phyloP scores from a whole-genome alignment of 92 coral and sea anemone species.

The Actinernus sp. region DNA sequence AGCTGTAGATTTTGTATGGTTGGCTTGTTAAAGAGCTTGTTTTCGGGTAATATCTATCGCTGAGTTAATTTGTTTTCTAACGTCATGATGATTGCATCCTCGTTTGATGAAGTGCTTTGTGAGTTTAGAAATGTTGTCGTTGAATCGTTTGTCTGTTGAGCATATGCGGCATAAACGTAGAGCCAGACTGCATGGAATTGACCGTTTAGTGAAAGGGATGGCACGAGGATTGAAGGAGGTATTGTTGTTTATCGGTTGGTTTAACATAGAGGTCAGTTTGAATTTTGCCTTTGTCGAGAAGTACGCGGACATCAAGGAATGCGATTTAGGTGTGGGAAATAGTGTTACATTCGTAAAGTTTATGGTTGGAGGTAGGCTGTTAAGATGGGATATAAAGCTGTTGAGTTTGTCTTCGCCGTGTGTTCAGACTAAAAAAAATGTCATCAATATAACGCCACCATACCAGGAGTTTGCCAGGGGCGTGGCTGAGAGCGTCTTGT shows the following conservation, averaged over 20 bases:
- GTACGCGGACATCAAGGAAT: conserved; percentile 19
- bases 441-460: neutral
- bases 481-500: no score
- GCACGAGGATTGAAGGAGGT: conserved; percentile 20
- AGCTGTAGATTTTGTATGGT: no score
- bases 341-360: no score
- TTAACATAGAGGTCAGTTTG: conserved; percentile 16
- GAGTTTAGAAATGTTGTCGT: neutral
- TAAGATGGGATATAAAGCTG: neutral
- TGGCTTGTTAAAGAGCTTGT: neutral
- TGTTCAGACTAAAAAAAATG: neutral
- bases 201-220: conserved; percentile 24
- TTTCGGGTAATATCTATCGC: neutral
- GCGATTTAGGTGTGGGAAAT: neutral
- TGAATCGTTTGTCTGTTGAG: conserved; percentile 9
- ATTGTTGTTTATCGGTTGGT: conserved; percentile 28
- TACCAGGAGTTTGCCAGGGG: no score
- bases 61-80: neutral
- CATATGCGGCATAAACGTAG: conserved; percentile 16
- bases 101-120: neutral
- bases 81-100: neutral
- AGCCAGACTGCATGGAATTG: conserved; percentile 29
- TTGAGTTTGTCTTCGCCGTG: neutral
- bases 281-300: neutral
- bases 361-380: neutral